These are phyloP conservation scores for Lophotis ruficrista DNA, from an alignment of 2,113 vertebrate species.

Conservation along the genomic window DNA sequence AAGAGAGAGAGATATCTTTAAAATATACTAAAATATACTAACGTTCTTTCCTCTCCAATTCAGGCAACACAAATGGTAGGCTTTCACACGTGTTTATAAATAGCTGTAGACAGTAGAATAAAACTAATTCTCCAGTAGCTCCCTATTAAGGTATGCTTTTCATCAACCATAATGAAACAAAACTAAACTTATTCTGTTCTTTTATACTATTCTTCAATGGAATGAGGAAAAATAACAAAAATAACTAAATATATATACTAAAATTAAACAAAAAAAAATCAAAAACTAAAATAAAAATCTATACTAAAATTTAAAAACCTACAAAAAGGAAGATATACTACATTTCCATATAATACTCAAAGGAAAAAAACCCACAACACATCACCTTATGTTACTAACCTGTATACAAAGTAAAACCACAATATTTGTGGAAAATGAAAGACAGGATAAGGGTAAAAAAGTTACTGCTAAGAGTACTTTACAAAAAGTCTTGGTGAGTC, in stretches of 20 bases:
- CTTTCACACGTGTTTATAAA: neutral
- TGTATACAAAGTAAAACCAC: neutral
- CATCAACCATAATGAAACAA: neutral
- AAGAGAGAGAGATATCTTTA: neutral
- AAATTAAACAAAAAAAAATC: neutral
- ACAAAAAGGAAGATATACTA: neutral
- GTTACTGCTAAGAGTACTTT: neutral
- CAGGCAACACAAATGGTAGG: neutral
- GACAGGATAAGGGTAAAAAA: neutral
- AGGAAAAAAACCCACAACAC: neutral
- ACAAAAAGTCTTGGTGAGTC: neutral
- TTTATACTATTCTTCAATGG: neutral
- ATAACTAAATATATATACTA: neutral
- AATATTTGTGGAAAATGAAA: neutral
- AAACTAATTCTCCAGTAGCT: neutral
- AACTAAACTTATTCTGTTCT: neutral
- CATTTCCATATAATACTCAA: neutral
- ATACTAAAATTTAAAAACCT: neutral
- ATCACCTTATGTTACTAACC: neutral
- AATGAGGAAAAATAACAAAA: neutral
- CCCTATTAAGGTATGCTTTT: neutral
- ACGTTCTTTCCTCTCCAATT: neutral
- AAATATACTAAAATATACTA: neutral
- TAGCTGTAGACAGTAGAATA: neutral
- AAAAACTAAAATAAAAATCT: neutral